Conservation (phyloP, 2,113 vertebrate species). For the Stegastes partitus region DNA sequence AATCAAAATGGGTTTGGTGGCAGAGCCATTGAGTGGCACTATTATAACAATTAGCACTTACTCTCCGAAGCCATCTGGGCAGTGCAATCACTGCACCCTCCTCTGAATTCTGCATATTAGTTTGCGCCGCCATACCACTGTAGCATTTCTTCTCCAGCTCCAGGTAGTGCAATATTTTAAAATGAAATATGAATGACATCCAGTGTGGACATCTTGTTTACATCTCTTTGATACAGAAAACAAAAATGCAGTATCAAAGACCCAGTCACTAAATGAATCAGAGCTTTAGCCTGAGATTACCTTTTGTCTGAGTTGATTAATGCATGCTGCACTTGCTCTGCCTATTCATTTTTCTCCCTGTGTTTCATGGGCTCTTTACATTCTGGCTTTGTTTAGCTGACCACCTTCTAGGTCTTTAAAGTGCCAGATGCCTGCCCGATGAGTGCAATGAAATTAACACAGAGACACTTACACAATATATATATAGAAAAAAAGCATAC, state of each 20-base stretch:
- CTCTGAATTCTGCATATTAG: slow-evolving; percentile 20
- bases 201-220: background rate
- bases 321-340: slow-evolving; percentile 3
- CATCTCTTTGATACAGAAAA: background rate
- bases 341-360: background rate
- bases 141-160: slow-evolving; percentile 11
- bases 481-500: too few relatives aligned
- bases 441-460: too few relatives aligned
- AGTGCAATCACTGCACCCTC: slow-evolving; percentile 39
- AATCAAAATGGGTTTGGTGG: slow-evolving; percentile 79
- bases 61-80: slow-evolving; percentile 69
- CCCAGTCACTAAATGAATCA: background rate
- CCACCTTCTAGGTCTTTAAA: slow-evolving; percentile 77
- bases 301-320: slow-evolving; percentile 21
- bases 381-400: slow-evolving; percentile 56
- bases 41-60: slow-evolving; percentile 72
- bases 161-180: background rate
- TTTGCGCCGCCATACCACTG: slow-evolving; percentile 1
- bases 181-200: background rate
- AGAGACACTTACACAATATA: too few relatives aligned
- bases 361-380: slow-evolving; percentile 28
- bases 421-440: slow-evolving; percentile 63
- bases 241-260: background rate
- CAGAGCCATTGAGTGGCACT: slow-evolving; percentile 65
- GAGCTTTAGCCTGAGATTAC: background rate